These are phyloP conservation scores for Limnephilus marmoratus DNA, from an alignment of 2,888 invertebrate species.

Conservation along the genomic window DNA sequence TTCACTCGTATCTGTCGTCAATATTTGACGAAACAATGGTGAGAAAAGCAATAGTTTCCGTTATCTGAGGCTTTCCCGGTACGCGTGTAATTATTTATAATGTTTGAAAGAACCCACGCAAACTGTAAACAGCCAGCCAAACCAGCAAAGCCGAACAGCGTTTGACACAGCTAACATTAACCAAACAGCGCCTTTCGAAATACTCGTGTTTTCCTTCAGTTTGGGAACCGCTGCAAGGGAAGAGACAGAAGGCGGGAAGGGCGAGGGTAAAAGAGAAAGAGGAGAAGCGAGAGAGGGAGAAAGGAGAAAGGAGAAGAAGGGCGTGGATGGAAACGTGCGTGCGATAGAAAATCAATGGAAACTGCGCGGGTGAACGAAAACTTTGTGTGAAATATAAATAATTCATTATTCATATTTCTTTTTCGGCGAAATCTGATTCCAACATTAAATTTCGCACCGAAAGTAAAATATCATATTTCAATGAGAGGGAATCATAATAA, in stretches of 20 bases:
- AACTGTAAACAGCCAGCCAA: background rate
- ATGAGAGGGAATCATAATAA: background rate
- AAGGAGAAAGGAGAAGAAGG: background rate
- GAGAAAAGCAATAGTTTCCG: background rate
- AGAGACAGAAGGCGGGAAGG: background rate
- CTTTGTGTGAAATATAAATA: slow-evolving; percentile 44
- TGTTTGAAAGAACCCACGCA: background rate
- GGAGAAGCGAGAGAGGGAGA: background rate
- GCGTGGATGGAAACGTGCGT: slow-evolving; percentile 56
- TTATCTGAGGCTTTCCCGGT: background rate
- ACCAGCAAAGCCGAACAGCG: background rate
- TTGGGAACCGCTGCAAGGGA: slow-evolving; percentile 28
- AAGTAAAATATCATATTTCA: slow-evolving; percentile 24
- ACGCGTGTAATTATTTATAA: background rate
- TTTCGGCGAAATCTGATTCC: slow-evolving; percentile 39
- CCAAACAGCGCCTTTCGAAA: background rate
- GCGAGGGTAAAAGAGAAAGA: background rate
- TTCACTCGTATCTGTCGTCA: too few species aligned
- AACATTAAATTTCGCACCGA: slow-evolving; percentile 28
- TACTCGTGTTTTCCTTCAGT: background rate
- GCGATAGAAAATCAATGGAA: slow-evolving; percentile 62
- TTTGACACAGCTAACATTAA: background rate
- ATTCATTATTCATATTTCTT: slow-evolving; percentile 44
- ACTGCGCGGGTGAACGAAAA: slow-evolving; percentile 52
- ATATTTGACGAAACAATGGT: too few species aligned